Percentiles rank a stretch among this genome's conserved stretches.
Evolutionary conservation across 2,797 vertebrate species (phyloP).

Genomic region (Xenentodon cancila): DNA sequence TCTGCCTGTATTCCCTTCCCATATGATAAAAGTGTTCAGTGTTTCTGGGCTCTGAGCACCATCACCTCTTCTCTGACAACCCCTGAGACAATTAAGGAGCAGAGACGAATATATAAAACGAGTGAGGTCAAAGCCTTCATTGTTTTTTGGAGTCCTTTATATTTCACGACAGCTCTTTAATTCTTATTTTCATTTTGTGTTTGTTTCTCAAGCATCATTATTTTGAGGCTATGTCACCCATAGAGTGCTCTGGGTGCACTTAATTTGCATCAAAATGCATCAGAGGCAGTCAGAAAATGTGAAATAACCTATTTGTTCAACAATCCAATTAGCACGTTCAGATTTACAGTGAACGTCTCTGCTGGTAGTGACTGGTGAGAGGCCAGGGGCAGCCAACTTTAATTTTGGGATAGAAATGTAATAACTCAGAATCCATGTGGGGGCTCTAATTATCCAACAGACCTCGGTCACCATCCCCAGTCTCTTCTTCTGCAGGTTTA

Average conservation of each 20-base stretch:
- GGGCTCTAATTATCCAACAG: conserved; percentile 82
- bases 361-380: conserved; percentile 14
- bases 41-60: conserved; percentile 6
- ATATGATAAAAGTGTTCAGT: conserved; percentile 10
- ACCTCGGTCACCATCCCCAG: conserved; percentile 54
- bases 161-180: conserved; percentile 24
- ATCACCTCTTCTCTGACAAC: conserved; percentile 5
- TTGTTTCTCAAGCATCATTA: conserved; percentile 30
- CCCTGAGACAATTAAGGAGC: conserved; percentile 26
- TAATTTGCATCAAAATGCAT: conserved; percentile 29
- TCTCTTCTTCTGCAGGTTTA: conserved; percentile 19
- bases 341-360: conserved; percentile 48
- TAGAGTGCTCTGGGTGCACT: background rate
- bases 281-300: conserved; percentile 11
- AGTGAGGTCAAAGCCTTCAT: conserved; percentile 18
- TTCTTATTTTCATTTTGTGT: conserved; percentile 8
- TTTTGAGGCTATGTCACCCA: conserved; percentile 11
- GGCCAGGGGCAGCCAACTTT: conserved; percentile 19
- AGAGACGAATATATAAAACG: background rate
- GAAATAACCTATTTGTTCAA: conserved; percentile 31
- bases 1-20: background rate
- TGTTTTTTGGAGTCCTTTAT: conserved; percentile 10
- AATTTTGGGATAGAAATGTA: conserved; percentile 83
- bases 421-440: conserved; percentile 72
- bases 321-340: conserved; percentile 53